Percentiles rank a stretch among this genome's conserved stretches.
Evolutionary conservation across 2,113 vertebrate species (phyloP).

Genomic region (Craseonycteris thonglongyai): DNA sequence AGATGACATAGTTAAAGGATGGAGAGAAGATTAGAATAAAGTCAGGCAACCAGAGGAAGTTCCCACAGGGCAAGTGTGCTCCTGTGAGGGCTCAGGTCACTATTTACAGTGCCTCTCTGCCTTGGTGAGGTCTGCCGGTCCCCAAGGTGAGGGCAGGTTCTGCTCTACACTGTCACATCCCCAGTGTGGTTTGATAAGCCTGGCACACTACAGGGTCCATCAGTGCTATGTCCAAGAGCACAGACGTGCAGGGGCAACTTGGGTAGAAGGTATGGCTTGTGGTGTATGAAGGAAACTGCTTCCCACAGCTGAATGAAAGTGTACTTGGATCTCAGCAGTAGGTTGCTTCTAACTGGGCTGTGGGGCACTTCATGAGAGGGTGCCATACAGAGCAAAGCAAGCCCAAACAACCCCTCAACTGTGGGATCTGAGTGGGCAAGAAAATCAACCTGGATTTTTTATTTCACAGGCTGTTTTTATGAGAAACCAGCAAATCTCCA

Average conservation of each 20-base stretch:
- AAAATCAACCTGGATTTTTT: not conserved
- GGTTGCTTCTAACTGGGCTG: not conserved
- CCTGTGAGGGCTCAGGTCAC: not conserved
- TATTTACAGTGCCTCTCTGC: rapidly evolving
- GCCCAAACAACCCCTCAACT: not conserved
- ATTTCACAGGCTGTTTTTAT: not conserved
- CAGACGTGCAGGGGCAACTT: not conserved
- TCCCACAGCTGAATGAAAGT: not conserved
- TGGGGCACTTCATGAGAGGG: not conserved
- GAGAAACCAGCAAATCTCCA: not conserved
- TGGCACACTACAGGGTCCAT: not conserved
- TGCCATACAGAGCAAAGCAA: not conserved
- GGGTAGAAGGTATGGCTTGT: not conserved
- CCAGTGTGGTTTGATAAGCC: rapidly evolving
- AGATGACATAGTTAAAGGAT: too few relatives aligned
- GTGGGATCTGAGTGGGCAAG: not conserved
- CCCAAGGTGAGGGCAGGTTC: rapidly evolving
- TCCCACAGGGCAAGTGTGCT: not conserved
- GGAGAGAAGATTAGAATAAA: rapidly evolving
- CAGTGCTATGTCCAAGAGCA: not conserved
- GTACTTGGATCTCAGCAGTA: not conserved
- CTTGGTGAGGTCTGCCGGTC: not conserved
- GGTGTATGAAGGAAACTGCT: not conserved
- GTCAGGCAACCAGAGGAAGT: not conserved
- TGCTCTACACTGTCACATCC: not conserved